These are phyloP conservation scores for Ia io DNA, from an alignment of 2,113 vertebrate genomes.

Conservation along the genomic window DNA sequence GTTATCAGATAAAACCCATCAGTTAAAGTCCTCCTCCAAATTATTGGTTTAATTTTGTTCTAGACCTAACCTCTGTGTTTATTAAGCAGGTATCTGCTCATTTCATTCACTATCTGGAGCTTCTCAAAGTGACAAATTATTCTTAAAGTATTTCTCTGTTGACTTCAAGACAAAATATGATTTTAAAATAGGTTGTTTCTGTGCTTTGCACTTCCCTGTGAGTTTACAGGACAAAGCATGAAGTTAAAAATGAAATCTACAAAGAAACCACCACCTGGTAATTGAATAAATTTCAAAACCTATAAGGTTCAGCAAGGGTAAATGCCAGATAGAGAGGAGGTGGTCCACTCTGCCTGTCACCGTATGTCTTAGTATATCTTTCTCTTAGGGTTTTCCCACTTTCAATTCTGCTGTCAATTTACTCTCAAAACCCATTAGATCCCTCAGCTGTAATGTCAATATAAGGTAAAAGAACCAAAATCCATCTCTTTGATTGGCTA, in stretches of 20 bases:
- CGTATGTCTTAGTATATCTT: background rate
- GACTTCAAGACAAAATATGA: background rate
- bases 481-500: background rate
- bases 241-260: background rate
- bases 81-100: background rate
- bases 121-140: background rate
- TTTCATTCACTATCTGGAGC: background rate
- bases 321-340: background rate
- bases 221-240: background rate
- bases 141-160: background rate
- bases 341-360: background rate
- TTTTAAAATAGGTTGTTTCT: background rate
- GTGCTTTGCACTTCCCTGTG: background rate
- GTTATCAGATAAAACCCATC: background rate
- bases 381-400: background rate
- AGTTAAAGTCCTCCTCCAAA: background rate
- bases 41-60: background rate
- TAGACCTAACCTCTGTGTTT: background rate
- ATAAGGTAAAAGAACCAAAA: background rate
- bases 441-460: background rate
- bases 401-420: background rate
- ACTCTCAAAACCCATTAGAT: fast-evolving
- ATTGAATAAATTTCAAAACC: background rate
- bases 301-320: background rate
- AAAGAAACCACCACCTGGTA: background rate